Evolutionary conservation across 2,113 vertebrate species (phyloP).

Genomic region (Perca schrenkii): DNA sequence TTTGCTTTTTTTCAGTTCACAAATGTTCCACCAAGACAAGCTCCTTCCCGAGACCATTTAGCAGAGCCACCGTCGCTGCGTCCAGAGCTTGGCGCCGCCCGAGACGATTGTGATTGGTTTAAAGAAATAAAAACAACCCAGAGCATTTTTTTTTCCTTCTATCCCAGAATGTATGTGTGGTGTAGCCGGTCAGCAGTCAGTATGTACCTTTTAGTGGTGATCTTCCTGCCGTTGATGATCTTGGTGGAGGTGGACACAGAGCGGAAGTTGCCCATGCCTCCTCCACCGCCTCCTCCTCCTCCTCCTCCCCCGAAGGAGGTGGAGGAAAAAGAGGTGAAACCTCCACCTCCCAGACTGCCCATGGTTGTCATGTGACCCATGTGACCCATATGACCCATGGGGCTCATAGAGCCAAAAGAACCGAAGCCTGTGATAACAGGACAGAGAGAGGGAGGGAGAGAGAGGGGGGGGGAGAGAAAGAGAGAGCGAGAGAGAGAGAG

Average conservation of each 20-base stretch:
- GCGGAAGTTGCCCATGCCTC: slow-evolving; percentile 91
- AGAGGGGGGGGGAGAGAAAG: background rate
- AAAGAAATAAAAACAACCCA: no score
- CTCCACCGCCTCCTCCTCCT: slow-evolving; percentile 67
- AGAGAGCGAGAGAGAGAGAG: background rate
- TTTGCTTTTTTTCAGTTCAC: no score
- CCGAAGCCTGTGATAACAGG: slow-evolving; percentile 83
- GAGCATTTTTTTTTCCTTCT: no score
- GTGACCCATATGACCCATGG: slow-evolving; percentile 73
- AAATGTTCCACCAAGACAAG: no score
- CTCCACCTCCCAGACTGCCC: slow-evolving; percentile 70
- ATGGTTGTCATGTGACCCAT: slow-evolving; percentile 76
- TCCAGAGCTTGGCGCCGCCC: no score
- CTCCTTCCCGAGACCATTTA: no score
- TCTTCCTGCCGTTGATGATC: slow-evolving; percentile 93
- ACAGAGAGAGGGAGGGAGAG: background rate
- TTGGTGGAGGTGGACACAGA: slow-evolving; percentile 95
- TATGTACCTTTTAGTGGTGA: slow-evolving; percentile 92
- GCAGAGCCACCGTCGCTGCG: no score
- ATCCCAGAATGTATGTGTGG: no score
- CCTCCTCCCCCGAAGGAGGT: slow-evolving; percentile 85
- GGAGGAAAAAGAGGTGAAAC: slow-evolving; percentile 92
- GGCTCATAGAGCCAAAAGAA: slow-evolving; percentile 81
- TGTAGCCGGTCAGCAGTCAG: no score
- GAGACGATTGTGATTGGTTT: no score